Base-by-base conservation (phyloP, 2,113 vertebrate genomes). In the Dicentrarchus labrax region DNA sequence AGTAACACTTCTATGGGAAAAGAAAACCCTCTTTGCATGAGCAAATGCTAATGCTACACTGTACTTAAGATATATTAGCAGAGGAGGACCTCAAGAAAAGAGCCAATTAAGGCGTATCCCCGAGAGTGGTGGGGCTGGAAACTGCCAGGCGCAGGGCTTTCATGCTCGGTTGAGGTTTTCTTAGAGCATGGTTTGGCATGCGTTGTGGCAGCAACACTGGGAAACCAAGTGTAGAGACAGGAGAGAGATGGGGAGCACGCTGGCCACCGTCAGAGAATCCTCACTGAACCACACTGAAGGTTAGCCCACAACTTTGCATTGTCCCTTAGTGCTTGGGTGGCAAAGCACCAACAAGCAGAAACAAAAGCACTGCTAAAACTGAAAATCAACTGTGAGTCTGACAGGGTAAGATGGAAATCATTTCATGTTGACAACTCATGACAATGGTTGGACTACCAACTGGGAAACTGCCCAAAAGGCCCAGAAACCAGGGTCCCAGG, bases 81-180 rank as follows among this genome's bases (percentile, higher is more conserved):
- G 56, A 59, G 50, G 62, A 60, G 45, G 74, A 76, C 71, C 72
- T 51, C 13, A 72, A 53, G 48, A 64, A 76, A 62, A 64, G 72
- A 84, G 78, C 66, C 80, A 83, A 73, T 83, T 69, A 79, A 50
- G 57, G 65, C 10, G 15, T 11, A 71, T 72, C 51, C 64, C 80
- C 10, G 9, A 43, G 62, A 70, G 56, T 39, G 38, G 43, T 47
- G 60, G 56, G n/a, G 76, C 50, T 50, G 66, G n/a, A 41, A 30
- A 65, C 47, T 22, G 60, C 57, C 36, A 16, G 56, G 43, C 21
- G n/a, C 38, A 57, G 61, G 36, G 66, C 38, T 70, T 73, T 67
- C 54, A 66, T 39, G 41, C 69, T 70, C 16, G 1, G 53, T 17
- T 53, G 69, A 43, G 53, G 61, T 51, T 71, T 74, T 30, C 4